Conservation (phyloP, 2,888 invertebrate species). For the Agrochola macilenta region DNA sequence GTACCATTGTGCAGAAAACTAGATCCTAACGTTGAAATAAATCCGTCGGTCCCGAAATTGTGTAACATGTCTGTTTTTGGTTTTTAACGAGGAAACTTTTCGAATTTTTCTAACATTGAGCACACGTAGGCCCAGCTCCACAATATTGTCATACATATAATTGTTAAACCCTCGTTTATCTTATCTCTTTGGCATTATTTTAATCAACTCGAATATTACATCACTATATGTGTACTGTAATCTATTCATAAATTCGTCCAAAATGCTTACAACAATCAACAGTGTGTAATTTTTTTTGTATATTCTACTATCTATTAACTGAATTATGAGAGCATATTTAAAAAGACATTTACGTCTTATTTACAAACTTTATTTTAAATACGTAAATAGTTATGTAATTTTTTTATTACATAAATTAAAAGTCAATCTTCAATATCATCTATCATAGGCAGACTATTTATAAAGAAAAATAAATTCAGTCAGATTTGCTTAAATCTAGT, state of each 20-base stretch:
- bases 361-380: slow-evolving; percentile 21
- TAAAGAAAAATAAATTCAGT: neutral
- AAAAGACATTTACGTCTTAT: neutral
- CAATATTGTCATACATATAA: slow-evolving; percentile 33
- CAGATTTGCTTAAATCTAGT: no score
- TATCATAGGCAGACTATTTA: neutral
- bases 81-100: slow-evolving; percentile 77
- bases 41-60: slow-evolving; percentile 46
- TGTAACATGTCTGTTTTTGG: slow-evolving; percentile 38
- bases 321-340: neutral
- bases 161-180: slow-evolving; percentile 50
- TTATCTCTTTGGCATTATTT: slow-evolving; percentile 53
- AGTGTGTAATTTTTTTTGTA: slow-evolving; percentile 22
- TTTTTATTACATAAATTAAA: neutral
- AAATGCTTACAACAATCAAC: slow-evolving; percentile 18
- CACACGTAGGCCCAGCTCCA: slow-evolving; percentile 42
- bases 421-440: neutral
- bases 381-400: neutral
- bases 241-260: slow-evolving; percentile 42
- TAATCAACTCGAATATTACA: slow-evolving; percentile 55
- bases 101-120: slow-evolving; percentile 51
- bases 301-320: slow-evolving; percentile 1
- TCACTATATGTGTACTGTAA: slow-evolving; percentile 48
- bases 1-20: neutral
- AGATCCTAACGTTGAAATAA: slow-evolving; percentile 30